Evolutionary conservation across 2,888 invertebrate species (phyloP), one percentile per base, ranked within the genome.

Genomic region (Sympetrum striolatum): DNA sequence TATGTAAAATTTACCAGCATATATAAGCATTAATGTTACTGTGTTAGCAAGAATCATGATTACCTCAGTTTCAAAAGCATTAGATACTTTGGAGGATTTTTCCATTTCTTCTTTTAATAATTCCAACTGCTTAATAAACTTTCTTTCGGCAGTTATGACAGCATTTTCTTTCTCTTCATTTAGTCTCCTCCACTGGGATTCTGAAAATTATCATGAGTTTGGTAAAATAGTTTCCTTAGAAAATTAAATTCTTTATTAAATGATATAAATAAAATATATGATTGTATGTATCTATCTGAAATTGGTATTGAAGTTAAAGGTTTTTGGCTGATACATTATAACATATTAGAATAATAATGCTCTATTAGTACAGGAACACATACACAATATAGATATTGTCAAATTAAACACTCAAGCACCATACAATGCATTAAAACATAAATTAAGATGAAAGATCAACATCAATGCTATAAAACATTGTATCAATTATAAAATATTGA

Each of bases 131-230:
- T 95, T 94, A 15, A 95, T 93, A 92, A 96, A 96, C 92, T 96
- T 96, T 90, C 95, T 94, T 94, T 96, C 96, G 93, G 96, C 95
- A 81, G 95, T 93, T 90, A 95, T 93, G 18, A 96, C 94, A 80
- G 96, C 96, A 92, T 94, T 95, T 92, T 95, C 95, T 92, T 96
- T 96, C 93, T 96, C 96, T 90, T 94, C 93, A 93, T 95, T 95
- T 91, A 96, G 95, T 92, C 95, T 95, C 91, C 96, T 95, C 96
- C 96, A 96, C 93, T 96, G 96, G 6, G 95, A 94, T 92, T 96
- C 96, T 96, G 93, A 64, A 91, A 79, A 79, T 22, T 31, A 79
- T 79, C 10, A 79, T 4, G 31, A 25, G 10, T 35, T 15, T 15
- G 4, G n/a, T n/a, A 35, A 22, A 35, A 14, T 35, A 8, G 3